Percentiles rank a stretch among this genome's conserved stretches.
These are phyloP conservation scores for Meloidogyne hapla DNA, from an alignment of 1,140 invertebrate genomes.

Conservation along the genomic window DNA sequence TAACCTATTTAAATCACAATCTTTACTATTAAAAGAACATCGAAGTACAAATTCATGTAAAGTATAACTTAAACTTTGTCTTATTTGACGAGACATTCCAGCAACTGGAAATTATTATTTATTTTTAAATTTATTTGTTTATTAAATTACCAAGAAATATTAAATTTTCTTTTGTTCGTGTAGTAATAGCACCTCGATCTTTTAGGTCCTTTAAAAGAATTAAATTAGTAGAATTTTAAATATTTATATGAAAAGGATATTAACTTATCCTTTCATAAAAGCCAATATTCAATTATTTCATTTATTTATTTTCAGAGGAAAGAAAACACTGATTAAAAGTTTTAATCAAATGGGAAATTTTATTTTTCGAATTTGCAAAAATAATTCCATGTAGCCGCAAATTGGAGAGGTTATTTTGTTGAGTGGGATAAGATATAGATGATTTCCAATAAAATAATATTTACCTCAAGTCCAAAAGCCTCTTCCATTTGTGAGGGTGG, in stretches of 20 bases:
- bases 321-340: no score
- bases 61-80: constrained; percentile 56
- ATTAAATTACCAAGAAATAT: constrained; percentile 51
- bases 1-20: constrained; percentile 58
- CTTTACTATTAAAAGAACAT: constrained; percentile 61
- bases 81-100: constrained; percentile 54
- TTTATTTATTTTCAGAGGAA: no score
- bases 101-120: constrained; percentile 48
- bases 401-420: no score
- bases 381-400: no score
- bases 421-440: no score
- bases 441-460: constrained; percentile 7
- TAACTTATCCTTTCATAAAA: no score
- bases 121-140: not conserved
- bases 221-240: no score
- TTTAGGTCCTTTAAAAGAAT: constrained; percentile 53
- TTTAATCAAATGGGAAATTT: no score
- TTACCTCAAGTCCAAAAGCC: constrained; percentile 58
- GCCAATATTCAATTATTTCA: no score
- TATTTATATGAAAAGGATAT: no score
- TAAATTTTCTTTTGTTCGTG: constrained; percentile 61
- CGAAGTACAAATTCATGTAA: constrained; percentile 63
- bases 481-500: constrained; percentile 49
- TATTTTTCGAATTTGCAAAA: no score
- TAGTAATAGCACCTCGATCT: constrained; percentile 62